phyloP scores from a whole-genome alignment of 2,797 vertebrate genomes.

The Paratrypauchen microcephalus region DNA sequence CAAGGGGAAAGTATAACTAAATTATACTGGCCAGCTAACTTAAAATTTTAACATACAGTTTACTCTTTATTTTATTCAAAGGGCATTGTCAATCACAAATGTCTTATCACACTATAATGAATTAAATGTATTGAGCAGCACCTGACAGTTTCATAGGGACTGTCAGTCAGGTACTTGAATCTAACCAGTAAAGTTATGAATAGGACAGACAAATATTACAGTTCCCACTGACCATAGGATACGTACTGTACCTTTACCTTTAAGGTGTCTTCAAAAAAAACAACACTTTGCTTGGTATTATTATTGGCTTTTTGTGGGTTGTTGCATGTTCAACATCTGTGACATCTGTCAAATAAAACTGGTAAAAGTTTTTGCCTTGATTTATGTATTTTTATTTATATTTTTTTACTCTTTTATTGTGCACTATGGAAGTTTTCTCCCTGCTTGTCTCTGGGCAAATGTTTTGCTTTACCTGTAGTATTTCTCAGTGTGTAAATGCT shows the following conservation, averaged over 20 bases:
- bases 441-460: no score
- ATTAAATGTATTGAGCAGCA: neutral
- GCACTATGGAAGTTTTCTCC: no score
- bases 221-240: neutral
- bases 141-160: neutral
- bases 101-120: neutral
- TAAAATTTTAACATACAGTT: neutral
- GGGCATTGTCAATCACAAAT: slow-evolving; percentile 18
- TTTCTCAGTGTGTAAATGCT: no score
- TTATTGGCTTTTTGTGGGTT: neutral
- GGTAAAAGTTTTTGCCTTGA: neutral
- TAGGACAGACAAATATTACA: no score
- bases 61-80: slow-evolving; percentile 1
- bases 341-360: slow-evolving; percentile 3
- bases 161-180: no score
- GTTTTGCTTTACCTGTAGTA: no score
- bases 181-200: no score
- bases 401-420: no score
- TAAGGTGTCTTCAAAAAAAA: neutral
- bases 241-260: neutral
- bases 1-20: neutral
- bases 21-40: neutral
- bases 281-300: no score
- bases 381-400: slow-evolving; percentile 8
- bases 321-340: slow-evolving; percentile 10